These are phyloP conservation scores for Monochamus saltuarius DNA, from an alignment of 1,140 invertebrate species.

Conservation along the genomic window DNA sequence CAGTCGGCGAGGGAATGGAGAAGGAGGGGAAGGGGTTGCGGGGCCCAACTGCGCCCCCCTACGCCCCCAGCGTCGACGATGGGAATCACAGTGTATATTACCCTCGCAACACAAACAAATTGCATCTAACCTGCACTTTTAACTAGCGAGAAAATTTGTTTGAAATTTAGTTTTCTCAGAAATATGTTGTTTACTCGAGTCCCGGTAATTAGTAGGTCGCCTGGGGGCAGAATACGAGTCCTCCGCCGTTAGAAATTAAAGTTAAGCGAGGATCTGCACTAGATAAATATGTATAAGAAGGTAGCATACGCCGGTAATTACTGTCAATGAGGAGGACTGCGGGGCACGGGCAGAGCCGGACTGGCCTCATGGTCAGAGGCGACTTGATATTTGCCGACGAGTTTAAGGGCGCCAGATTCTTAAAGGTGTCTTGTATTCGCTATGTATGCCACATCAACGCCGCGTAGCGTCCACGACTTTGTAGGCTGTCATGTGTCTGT, in stretches of 20 bases:
- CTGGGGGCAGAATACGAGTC: constrained; percentile 20
- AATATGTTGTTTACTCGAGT: constrained; percentile 29
- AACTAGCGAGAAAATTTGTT: constrained; percentile 32
- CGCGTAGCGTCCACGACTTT: too few species aligned
- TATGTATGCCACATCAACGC: too few species aligned
- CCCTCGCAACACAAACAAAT: constrained; percentile 32
- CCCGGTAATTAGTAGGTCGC: constrained; percentile 31
- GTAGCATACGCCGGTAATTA: constrained; percentile 8
- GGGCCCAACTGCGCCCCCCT: too few species aligned
- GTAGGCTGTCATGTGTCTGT: too few species aligned
- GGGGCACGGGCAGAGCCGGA: not conserved
- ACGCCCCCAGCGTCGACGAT: constrained; percentile 2
- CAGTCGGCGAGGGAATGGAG: not conserved
- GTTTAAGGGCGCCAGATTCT: not conserved
- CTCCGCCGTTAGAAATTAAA: constrained; percentile 32
- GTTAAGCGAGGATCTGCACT: constrained; percentile 23
- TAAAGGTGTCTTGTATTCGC: too few species aligned
- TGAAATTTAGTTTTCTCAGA: constrained; percentile 30
- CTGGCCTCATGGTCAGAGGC: not conserved
- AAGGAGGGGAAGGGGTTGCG: too few species aligned
- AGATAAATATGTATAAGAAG: constrained; percentile 36
- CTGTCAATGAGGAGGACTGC: constrained; percentile 2
- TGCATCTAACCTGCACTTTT: constrained; percentile 31
- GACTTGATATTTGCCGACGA: not conserved
- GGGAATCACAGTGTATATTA: constrained; percentile 16